Evolutionary conservation across 2,797 vertebrate species (phyloP).

Genomic region (Micrastur ruficollis): DNA sequence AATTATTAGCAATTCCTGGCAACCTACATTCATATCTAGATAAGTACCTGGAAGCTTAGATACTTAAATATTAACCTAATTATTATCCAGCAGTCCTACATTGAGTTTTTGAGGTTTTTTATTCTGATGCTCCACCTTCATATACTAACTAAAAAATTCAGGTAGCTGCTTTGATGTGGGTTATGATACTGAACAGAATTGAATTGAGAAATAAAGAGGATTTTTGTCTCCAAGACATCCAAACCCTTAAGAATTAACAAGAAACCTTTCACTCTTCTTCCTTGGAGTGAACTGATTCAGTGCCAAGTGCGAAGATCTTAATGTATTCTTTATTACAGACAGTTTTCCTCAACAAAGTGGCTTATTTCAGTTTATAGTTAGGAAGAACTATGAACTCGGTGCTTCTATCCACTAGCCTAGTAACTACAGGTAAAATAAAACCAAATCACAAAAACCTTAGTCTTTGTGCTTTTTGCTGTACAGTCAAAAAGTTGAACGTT

Average conservation of each 20-base stretch:
- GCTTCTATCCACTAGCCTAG: not conserved
- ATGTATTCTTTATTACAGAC: not conserved
- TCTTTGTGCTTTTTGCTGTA: not conserved
- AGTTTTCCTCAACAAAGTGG: not conserved
- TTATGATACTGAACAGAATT: not conserved
- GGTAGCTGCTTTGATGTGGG: not conserved
- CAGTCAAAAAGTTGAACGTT: not conserved
- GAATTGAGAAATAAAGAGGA: not conserved
- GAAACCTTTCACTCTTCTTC: not conserved
- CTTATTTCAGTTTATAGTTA: not conserved
- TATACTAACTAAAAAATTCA: not conserved
- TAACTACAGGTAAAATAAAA: not conserved
- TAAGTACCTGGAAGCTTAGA: not conserved
- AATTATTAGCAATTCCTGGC: not conserved
- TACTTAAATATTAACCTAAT: not conserved
- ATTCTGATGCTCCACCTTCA: not conserved
- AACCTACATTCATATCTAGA: not conserved
- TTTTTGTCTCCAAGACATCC: not conserved
- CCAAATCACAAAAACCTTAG: accelerated
- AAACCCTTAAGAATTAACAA: not conserved
- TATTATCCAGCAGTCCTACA: not conserved
- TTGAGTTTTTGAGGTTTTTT: not conserved
- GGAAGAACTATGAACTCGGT: not conserved
- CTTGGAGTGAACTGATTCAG: not conserved
- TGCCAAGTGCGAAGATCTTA: not conserved